Percentiles rank a stretch among this genome's conserved stretches.
Conservation (phyloP, 2,888 invertebrate genomes). For the Lepidochrysops patricia region DNA sequence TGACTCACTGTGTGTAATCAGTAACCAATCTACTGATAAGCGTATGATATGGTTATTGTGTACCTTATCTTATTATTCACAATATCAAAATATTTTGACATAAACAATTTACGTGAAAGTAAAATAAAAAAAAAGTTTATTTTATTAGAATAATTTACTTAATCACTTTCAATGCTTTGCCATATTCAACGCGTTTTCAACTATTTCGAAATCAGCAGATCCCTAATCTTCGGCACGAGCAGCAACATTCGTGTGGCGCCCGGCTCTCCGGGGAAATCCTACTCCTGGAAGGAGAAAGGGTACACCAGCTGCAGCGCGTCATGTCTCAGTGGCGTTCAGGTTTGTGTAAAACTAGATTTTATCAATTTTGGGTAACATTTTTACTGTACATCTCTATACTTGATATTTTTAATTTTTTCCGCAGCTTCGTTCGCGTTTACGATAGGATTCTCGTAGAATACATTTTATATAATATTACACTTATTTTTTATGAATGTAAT, state of each 20-base stretch:
- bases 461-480: no score
- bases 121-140: no score
- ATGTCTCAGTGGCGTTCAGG: conserved; percentile 88
- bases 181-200: no score
- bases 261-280: conserved; percentile 84
- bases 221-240: conserved; percentile 62
- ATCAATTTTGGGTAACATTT: no score
- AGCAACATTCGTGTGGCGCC: conserved; percentile 79
- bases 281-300: conserved; percentile 91
- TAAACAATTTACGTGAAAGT: no score
- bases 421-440: no score
- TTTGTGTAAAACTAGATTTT: conserved; percentile 25
- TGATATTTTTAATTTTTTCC: no score
- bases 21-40: conserved; percentile 19
- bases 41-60: conserved; percentile 9
- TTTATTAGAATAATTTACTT: no score
- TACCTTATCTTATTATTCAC: not conserved
- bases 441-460: no score
- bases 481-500: no score
- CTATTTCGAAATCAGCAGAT: conserved; percentile 48
- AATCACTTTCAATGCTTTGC: no score
- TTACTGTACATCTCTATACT: no score
- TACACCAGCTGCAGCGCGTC: conserved; percentile 95
- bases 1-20: conserved; percentile 1
- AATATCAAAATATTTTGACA: not conserved